Conservation (phyloP, 2,797 vertebrate species). For the Merluccius polli region DNA sequence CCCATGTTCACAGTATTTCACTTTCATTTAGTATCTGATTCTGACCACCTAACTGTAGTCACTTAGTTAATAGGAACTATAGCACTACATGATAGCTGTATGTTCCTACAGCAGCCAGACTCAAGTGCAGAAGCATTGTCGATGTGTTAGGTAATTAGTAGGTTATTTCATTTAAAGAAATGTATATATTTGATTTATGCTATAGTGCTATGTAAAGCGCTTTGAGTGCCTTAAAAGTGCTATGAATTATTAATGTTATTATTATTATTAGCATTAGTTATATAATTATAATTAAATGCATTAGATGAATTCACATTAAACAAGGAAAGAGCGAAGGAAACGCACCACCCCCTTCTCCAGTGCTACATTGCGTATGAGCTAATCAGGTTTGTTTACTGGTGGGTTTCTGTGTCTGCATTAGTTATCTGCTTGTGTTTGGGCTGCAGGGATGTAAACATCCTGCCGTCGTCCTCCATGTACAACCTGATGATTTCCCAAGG, state of each 20-base stretch:
- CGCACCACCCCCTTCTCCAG: conserved; percentile 14
- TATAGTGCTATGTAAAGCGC: too few relatives aligned
- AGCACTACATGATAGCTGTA: too few relatives aligned
- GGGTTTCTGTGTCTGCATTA: not conserved
- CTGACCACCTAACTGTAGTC: too few relatives aligned
- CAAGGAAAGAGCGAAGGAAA: conserved; percentile 41
- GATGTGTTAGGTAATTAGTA: not conserved
- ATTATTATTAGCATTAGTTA: not conserved
- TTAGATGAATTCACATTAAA: conserved; percentile 20
- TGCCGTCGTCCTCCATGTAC: not conserved
- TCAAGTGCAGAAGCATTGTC: too few relatives aligned
- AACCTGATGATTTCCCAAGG: not conserved
- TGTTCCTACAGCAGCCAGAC: too few relatives aligned
- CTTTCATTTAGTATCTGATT: too few relatives aligned
- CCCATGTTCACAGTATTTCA: too few relatives aligned
- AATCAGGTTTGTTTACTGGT: conserved; percentile 43
- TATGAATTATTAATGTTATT: not conserved
- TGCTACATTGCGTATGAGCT: conserved; percentile 24
- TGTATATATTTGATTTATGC: too few relatives aligned
- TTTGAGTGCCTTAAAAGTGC: not conserved
- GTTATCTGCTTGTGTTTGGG: conserved; percentile 20
- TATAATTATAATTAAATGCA: not conserved
- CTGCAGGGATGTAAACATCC: not conserved
- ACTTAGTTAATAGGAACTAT: too few relatives aligned
- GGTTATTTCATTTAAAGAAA: too few relatives aligned